Evolutionary conservation across 2,113 vertebrate species (phyloP).

Genomic region (Malurus cyaneus): DNA sequence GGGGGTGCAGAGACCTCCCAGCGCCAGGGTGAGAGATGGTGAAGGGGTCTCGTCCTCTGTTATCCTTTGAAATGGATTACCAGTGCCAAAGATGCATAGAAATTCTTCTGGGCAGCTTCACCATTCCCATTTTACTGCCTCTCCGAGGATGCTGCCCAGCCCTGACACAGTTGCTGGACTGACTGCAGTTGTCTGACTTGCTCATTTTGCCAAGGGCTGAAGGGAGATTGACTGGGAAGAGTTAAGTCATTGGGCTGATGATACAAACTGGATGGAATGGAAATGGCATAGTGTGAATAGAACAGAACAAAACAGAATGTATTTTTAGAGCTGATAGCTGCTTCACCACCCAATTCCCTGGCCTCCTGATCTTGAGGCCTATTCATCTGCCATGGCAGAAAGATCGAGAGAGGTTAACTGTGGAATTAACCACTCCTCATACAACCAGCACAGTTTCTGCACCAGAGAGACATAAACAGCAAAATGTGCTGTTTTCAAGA

Average conservation of each 20-base stretch:
- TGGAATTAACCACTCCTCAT: conserved; percentile 24
- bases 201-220: background rate
- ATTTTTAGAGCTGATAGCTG: background rate
- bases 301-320: background rate
- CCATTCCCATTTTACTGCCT: background rate
- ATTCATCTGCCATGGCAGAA: background rate
- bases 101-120: background rate
- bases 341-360: conserved; percentile 19
- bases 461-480: conserved; percentile 2
- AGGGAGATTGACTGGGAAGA: background rate
- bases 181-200: background rate
- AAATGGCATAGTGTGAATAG: background rate
- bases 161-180: background rate
- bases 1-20: background rate
- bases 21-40: fast-evolving
- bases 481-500: background rate
- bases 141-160: background rate
- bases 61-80: background rate
- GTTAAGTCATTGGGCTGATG: background rate
- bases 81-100: background rate
- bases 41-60: background rate
- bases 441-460: background rate
- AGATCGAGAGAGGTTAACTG: conserved; percentile 28
- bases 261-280: background rate
- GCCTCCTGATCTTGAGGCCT: background rate